Conservation (phyloP, 2,888 invertebrate species). For the Spodoptera littoralis region DNA sequence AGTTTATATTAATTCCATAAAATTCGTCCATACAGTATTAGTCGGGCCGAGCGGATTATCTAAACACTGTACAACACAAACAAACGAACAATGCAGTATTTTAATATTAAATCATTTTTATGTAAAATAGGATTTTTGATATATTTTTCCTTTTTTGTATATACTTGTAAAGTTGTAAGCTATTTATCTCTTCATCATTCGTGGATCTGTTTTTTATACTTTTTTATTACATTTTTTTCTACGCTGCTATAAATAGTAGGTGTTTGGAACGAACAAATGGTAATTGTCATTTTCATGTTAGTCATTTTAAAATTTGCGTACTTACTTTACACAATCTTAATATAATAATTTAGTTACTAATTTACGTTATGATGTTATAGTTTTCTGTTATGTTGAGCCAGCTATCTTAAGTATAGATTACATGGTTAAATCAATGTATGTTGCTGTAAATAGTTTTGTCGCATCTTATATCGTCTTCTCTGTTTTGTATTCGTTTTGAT, state of each 20-base stretch:
- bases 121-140: slow-evolving; percentile 80
- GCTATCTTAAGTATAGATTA: slow-evolving; percentile 52
- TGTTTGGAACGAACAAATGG: slow-evolving; percentile 63
- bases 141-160: slow-evolving; percentile 82
- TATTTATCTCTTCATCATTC: slow-evolving; percentile 73
- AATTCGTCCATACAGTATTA: slow-evolving; percentile 80
- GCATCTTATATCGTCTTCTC: slow-evolving; percentile 15
- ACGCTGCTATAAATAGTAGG: slow-evolving; percentile 49
- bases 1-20: slow-evolving; percentile 63
- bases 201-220: slow-evolving; percentile 80
- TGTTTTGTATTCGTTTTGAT: slow-evolving; percentile 15
- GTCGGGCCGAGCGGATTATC: slow-evolving; percentile 64
- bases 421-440: slow-evolving; percentile 29
- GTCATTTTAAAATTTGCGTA: slow-evolving; percentile 55
- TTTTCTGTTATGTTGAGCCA: slow-evolving; percentile 57
- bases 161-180: slow-evolving; percentile 86
- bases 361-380: slow-evolving; percentile 52
- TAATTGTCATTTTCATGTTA: slow-evolving; percentile 58
- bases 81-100: slow-evolving; percentile 82
- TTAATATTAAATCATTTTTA: slow-evolving; percentile 72
- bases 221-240: slow-evolving; percentile 64
- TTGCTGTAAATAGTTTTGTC: slow-evolving; percentile 36
- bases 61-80: slow-evolving; percentile 61
- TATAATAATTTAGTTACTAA: slow-evolving; percentile 49
- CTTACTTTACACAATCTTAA: slow-evolving; percentile 51